Evolutionary conservation across 1,140 invertebrate species (phyloP).

Genomic region (Macrobrachium nipponense): DNA sequence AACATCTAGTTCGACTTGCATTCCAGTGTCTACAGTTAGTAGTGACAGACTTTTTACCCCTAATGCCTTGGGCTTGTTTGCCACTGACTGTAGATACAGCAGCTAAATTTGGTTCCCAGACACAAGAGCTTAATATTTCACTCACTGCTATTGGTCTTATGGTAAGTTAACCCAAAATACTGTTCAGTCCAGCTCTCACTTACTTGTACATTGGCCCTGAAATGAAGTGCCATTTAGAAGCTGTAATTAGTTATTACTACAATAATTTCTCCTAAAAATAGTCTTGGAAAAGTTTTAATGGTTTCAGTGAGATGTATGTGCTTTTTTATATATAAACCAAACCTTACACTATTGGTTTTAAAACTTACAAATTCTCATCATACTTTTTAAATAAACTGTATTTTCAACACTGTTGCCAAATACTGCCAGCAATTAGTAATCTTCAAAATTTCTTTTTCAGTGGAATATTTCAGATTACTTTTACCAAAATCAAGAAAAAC

Average conservation of each 20-base stretch:
- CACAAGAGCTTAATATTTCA: constrained; percentile 97
- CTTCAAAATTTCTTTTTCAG: constrained; percentile 70
- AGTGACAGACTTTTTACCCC: constrained; percentile 93
- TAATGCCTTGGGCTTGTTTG: constrained; percentile 88
- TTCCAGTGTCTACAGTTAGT: constrained; percentile 97
- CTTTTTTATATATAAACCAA: too few relatives aligned
- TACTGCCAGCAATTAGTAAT: constrained; percentile 18
- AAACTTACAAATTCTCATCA: not conserved
- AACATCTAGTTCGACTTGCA: constrained; percentile 90
- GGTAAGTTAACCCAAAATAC: constrained; percentile 73
- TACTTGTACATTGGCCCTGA: too few relatives aligned
- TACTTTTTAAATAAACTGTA: too few relatives aligned
- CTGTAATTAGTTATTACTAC: too few relatives aligned
- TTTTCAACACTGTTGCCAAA: constrained; percentile 14
- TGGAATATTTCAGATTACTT: constrained; percentile 99
- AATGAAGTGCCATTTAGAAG: too few relatives aligned
- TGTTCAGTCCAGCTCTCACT: too few relatives aligned
- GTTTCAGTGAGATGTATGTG: too few relatives aligned
- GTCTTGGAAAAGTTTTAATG: too few relatives aligned
- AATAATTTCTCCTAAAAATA: too few relatives aligned
- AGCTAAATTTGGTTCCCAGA: constrained; percentile 95
- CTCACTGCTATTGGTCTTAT: constrained; percentile 96
- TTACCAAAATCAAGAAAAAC: constrained; percentile 92
- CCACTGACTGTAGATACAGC: constrained; percentile 93
- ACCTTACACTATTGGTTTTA: not conserved